These are phyloP conservation scores for Macrosoma leucophasiata DNA, from an alignment of 2,888 invertebrate genomes.

Conservation along the genomic window DNA sequence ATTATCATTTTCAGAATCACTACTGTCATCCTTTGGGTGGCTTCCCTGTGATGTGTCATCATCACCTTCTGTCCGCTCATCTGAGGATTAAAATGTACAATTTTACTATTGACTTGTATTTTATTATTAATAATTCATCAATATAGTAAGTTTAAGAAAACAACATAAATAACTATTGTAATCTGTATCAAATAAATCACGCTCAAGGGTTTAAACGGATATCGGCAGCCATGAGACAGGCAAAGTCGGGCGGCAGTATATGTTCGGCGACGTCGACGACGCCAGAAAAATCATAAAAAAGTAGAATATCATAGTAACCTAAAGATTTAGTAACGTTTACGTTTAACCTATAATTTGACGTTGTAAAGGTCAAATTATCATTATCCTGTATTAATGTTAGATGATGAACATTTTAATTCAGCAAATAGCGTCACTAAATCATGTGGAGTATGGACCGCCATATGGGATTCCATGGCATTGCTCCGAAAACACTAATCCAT, in stretches of 20 bases:
- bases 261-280: conserved; percentile 47
- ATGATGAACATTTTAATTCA: conserved; percentile 35
- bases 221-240: conserved; percentile 27
- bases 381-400: conserved; percentile 17
- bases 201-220: too few species aligned
- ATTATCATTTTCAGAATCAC: conserved; percentile 57
- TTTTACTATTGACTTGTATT: not conserved
- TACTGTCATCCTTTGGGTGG: conserved; percentile 64
- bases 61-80: conserved; percentile 68
- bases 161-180: conserved; percentile 14
- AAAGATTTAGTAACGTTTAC: conserved; percentile 32
- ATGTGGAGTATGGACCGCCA: conserved; percentile 74
- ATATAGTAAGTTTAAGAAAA: conserved; percentile 2
- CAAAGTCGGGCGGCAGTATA: conserved; percentile 13
- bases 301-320: conserved; percentile 55
- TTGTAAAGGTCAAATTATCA: conserved; percentile 16
- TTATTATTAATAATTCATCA: too few species aligned
- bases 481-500: conserved; percentile 65
- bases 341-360: conserved; percentile 33
- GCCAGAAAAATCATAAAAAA: conserved; percentile 49
- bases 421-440: conserved; percentile 67
- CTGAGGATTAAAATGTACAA: conserved; percentile 34
- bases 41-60: conserved; percentile 70
- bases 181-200: too few species aligned
- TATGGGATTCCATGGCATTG: conserved; percentile 75